Evolutionary conservation across 2,888 invertebrate genomes (phyloP), one percentile per base, ranked within the genome.

Genomic region (Ptychoptera albimana): DNA sequence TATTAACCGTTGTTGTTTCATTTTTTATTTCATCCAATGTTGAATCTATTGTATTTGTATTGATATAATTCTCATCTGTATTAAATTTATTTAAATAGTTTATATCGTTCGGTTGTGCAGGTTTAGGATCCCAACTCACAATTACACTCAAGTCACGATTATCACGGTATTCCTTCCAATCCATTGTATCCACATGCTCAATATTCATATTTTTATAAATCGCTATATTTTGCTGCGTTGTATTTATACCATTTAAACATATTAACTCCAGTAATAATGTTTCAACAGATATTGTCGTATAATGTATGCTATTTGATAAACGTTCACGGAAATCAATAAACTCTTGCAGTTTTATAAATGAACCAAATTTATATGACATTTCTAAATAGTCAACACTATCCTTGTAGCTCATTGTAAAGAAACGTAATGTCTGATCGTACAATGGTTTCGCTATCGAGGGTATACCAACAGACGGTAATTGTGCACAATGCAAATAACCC

Each of bases 341-440:
- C 63, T 94, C 93, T 52, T 83, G 78, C 51, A 94, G 75, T 72
- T 93, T 92, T 52, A 82, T 78, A 68, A 93, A 93, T 38, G 93
- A 91, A 10, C 94, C 93, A 65, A 82, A 93, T 60, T 93, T 92
- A 69, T 93, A 94, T 8, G 88, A 86, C 57, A 86, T 80, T 23
- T 91, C 86, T 44, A 94, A 72, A 61, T 91, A 87, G 62, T 94
- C 94, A 40, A 87, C 77, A 55, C 88, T 85, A 66, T 94, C 93
- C 67, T 86, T 88, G 54, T 83, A 82, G 62, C 88, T 91, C 49
- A 82, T 77, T 37, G 81, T 75, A 64, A 91, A 93, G 69, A 93
- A 92, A 56, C 83, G 82, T 45, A 85, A 68, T 10, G 89, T 83
- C 41, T 77, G 72, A 42, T 84, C 80, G 49, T 82, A 77, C 48